Conservation (phyloP, 2,888 invertebrate genomes). For the Chromoteleia sp. region DNA sequence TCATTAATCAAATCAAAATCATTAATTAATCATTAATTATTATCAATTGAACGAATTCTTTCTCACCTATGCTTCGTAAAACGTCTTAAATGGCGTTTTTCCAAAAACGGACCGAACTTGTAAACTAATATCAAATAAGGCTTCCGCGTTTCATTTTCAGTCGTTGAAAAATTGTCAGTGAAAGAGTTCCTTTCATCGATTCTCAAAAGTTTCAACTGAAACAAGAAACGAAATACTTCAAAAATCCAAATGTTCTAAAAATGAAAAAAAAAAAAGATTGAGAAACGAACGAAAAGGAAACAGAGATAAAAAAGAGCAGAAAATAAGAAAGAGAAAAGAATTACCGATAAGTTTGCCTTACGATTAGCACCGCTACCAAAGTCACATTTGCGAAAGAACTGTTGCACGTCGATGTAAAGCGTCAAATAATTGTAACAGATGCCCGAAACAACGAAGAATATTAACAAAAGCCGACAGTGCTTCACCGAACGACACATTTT, state of each 20-base stretch:
- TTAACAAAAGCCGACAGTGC: background rate
- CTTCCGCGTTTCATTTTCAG: background rate
- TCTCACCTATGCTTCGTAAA: conserved; percentile 82
- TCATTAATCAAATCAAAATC: too few relatives aligned
- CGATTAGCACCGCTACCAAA: background rate
- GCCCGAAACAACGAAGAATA: conserved; percentile 1
- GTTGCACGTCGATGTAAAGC: conserved; percentile 4
- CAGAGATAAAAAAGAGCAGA: background rate
- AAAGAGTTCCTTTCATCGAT: background rate
- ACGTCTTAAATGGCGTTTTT: conserved; percentile 86
- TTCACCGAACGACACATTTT: conserved; percentile 9
- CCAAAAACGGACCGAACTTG: conserved; percentile 87
- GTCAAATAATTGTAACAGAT: conserved; percentile 27
- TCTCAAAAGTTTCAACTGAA: background rate
- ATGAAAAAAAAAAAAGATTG: too few relatives aligned
- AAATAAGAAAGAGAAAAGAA: too few relatives aligned
- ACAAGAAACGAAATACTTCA: background rate
- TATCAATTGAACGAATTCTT: too few relatives aligned
- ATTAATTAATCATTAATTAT: too few relatives aligned
- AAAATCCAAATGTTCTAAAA: background rate
- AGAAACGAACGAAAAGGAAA: too few relatives aligned
- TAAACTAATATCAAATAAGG: conserved; percentile 86
- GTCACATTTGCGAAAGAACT: background rate
- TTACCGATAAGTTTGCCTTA: conserved; percentile 2
- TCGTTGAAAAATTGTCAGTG: background rate